Conservation (phyloP, 2,888 invertebrate genomes). For the Sussaba pulchella region DNA sequence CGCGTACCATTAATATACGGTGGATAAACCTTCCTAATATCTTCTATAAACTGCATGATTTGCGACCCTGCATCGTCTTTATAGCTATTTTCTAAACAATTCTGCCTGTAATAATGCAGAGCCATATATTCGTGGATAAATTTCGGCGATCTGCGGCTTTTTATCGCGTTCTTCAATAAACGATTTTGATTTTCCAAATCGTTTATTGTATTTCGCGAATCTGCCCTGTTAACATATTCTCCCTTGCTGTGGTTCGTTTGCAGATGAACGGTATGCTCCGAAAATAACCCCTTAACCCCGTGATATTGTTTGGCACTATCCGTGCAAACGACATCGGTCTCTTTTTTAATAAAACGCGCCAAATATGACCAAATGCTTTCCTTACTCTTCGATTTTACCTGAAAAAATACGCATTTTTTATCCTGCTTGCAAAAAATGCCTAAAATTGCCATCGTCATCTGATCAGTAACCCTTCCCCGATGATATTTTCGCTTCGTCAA, state of each 20-base stretch:
- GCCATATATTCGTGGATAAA: neutral
- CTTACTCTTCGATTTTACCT: slow-evolving; percentile 32
- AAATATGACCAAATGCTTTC: slow-evolving; percentile 59
- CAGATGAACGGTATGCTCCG: slow-evolving; percentile 4
- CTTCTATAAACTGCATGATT: neutral
- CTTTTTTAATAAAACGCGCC: slow-evolving; percentile 33
- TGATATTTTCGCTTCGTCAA: too few species aligned
- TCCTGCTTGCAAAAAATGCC: too few species aligned
- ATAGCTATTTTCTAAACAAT: neutral
- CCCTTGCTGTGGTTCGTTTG: slow-evolving; percentile 43
- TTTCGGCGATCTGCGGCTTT: slow-evolving; percentile 27
- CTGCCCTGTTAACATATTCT: slow-evolving; percentile 25
- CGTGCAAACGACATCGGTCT: slow-evolving; percentile 52
- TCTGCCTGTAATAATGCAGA: neutral
- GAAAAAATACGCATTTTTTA: too few species aligned
- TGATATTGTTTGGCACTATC: slow-evolving; percentile 59
- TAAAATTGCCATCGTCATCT: too few species aligned
- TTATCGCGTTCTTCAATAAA: slow-evolving; percentile 47
- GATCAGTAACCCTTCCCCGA: too few species aligned
- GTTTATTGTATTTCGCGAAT: slow-evolving; percentile 25
- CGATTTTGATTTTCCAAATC: slow-evolving; percentile 52
- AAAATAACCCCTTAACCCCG: slow-evolving; percentile 44
- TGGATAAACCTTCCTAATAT: neutral
- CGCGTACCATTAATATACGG: neutral
- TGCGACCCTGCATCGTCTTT: neutral